Conservation (phyloP, 2,113 vertebrate genomes). For the Burhinus oedicnemus region DNA sequence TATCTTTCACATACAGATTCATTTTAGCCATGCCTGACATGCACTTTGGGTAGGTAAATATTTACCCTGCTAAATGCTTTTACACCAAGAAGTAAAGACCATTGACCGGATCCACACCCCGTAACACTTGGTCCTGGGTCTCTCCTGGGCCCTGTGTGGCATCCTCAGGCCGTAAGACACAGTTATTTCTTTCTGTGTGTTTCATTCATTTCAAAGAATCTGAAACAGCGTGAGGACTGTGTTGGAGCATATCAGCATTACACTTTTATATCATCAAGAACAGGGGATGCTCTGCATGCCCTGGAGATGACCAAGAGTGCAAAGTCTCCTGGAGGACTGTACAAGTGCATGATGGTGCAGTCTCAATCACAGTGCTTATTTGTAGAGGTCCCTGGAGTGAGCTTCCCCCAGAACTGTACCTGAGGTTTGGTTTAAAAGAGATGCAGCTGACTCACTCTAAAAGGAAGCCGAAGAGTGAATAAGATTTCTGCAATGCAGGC, state of each 20-base stretch:
- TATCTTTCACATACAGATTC: not conserved
- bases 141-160: not conserved
- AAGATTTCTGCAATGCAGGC: not conserved
- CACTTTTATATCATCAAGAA: not conserved
- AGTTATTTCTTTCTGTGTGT: not conserved
- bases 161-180: not conserved
- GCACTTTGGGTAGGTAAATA: not conserved
- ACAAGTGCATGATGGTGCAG: not conserved
- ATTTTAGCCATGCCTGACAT: not conserved
- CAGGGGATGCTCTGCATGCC: not conserved
- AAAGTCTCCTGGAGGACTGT: not conserved
- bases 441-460: not conserved
- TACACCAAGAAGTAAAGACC: not conserved
- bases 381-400: not conserved
- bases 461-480: not conserved
- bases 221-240: not conserved
- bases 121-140: not conserved
- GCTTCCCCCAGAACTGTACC: not conserved
- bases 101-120: not conserved
- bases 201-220: not conserved
- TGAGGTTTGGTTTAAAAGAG: not conserved
- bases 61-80: not conserved
- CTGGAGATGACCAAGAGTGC: fast-evolving
- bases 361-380: not conserved
- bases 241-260: not conserved